These are phyloP conservation scores for Tethya wilhelma DNA, from an alignment of 37 sponge, comb jelly and placozoan species.

Conservation along the genomic window DNA sequence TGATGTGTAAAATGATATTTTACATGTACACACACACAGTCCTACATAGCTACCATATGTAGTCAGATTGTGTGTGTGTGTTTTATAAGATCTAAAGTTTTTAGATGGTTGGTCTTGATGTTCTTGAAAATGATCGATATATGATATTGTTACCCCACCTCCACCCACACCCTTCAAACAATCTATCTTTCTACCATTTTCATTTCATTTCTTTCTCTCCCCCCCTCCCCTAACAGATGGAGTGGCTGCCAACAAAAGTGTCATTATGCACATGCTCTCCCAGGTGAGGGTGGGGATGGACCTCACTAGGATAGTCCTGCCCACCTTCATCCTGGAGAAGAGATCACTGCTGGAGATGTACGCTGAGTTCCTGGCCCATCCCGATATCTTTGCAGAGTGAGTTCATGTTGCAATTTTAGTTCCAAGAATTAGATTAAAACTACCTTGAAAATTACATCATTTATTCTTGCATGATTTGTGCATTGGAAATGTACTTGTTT, in stretches of 20 bases:
- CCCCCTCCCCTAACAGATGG: slow-evolving; percentile 25
- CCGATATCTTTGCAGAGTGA: slow-evolving; percentile 88
- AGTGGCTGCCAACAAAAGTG: slow-evolving; percentile 79
- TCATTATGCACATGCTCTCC: slow-evolving; percentile 94
- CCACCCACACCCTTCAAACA: background rate
- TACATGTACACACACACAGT: too few relatives aligned
- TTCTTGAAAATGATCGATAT: too few relatives aligned
- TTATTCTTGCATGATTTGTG: background rate
- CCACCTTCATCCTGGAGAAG: slow-evolving; percentile 99
- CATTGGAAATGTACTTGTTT: background rate
- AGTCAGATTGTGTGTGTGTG: too few relatives aligned
- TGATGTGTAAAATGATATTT: too few relatives aligned
- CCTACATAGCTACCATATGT: too few relatives aligned
- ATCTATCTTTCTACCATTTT: slow-evolving; percentile 1
- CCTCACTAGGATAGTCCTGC: slow-evolving; percentile 87
- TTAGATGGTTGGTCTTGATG: too few relatives aligned
- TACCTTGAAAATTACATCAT: background rate
- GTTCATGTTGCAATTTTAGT: background rate
- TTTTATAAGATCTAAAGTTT: too few relatives aligned
- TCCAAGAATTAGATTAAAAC: background rate
- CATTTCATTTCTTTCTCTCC: slow-evolving; percentile 1
- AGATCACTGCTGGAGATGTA: slow-evolving; percentile 99
- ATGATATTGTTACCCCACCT: background rate
- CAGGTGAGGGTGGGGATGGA: slow-evolving; percentile 98
- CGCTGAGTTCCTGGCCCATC: slow-evolving; percentile 96